Evolutionary conservation across 92 coral and sea anemone species (phyloP), one percentile per base, ranked within the genome.

Genomic region (Parazoanthus atlanticus): DNA sequence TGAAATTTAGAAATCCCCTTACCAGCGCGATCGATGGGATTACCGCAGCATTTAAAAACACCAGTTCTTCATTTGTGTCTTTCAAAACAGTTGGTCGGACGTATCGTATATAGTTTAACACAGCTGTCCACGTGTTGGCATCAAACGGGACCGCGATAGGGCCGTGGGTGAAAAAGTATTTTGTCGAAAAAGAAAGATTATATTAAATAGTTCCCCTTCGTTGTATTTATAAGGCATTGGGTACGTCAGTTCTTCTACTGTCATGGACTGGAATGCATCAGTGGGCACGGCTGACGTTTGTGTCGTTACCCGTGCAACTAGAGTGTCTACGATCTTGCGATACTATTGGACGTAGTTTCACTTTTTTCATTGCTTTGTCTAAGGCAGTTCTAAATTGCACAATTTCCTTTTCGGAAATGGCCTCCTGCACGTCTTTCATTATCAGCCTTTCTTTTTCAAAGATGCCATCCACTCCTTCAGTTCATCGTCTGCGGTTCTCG

Each of bases 121-220:
- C n/a, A n/a, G n/a, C n/a, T n/a, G n/a, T n/a, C n/a, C n/a, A n/a
- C n/a, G n/a, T 41, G 32, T 78, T 31, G n/a, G 81, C 33, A 0
- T 13, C 81, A 46, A 78, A 78, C 8, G 64, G 81, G 17, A 78
- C 81, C 6, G 65, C 28, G 28, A 78, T 78, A 5, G 65, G 81
- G 13, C 65, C 81, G 26, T 78, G 81, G 1, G 13, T 28, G 17
- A 16, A 5, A 79, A 79, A 13, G 84, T 79, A 3, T 79, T 79
- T 23, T 79, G 70, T 1, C 65, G 30, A 13, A 79, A 79, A 6
- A 79, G 69, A 52, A 79, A 79, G 1, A 79, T 43, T 0, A 79
- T 79, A 31, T 79, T 54, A 2, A 52, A 79, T 0, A 79, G 28
- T 79, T 54, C 84, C 9, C 70, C 84, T 2, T 6, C 12, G 12